Evolutionary conservation across 1,140 invertebrate genomes (phyloP), one percentile per base, ranked within the genome.

Genomic region (Charaxes varanes): DNA sequence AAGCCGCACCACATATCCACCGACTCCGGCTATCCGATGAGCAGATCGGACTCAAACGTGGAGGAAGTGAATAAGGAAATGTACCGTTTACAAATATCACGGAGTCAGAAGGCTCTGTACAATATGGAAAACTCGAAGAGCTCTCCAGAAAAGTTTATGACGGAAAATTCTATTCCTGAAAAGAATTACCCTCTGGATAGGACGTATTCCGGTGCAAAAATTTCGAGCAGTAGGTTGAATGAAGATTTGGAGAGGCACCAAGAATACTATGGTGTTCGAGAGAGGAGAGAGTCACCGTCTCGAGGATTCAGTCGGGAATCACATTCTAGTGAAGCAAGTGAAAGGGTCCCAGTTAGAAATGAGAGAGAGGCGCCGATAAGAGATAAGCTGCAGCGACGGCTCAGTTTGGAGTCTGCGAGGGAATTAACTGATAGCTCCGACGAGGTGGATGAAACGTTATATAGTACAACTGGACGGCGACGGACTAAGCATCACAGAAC

Each of bases 361-460:
- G 66, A 74, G 36, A 45, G 69, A 11, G 67, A 73, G 19, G 21
- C 37, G 7, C 31, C 54, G 1, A 54, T 28, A 2, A 52, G 74
- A 4, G 79, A 83, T 24, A 80, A 79, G 31, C 47, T 79, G 34
- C 86, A 90, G 53, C 70, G 90, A 31, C 80, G 91, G 10, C 72
- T 92, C 16, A 91, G 90, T 12, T 58, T 92, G n/a, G 91, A 92
- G 55, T 91, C 90, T 1, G 90, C 90, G 4, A 70, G 89, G 13
- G 90, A 91, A 27, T 66, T 91, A 5, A 91, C 89, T 0, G 91
- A 93, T 50, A 91, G 87, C 53, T 88, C 90, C 7, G 90, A 89
- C 44, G 90, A 88, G 28, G 68, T 86, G 13, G 87, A 89, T 46
- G 86, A 85, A 41, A 74, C 72, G 6, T 46, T 73, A 41, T 86